phyloP scores from a whole-genome alignment of 2,888 invertebrate genomes.

The Darwinula stevensoni region DNA sequence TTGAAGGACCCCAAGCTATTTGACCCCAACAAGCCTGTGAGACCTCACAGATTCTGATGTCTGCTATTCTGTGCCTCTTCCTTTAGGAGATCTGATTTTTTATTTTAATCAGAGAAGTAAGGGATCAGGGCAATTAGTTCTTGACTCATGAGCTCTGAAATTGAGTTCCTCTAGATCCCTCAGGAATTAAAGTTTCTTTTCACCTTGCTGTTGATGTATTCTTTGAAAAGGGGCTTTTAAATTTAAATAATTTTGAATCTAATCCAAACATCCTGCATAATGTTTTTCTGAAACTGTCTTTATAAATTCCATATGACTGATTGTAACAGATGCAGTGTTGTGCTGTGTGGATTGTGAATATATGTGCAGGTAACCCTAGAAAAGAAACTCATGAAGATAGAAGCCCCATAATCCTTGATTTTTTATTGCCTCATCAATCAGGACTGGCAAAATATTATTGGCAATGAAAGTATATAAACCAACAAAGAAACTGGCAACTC shows the following conservation, averaged over 20 bases:
- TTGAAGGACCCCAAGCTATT: conserved; percentile 65
- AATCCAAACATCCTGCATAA: neutral
- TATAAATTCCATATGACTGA: too few species aligned
- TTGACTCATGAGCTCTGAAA: neutral
- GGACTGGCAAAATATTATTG: too few species aligned
- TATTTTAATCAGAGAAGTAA: neutral
- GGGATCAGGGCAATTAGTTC: neutral
- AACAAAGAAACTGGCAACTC: too few species aligned
- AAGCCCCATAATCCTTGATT: too few species aligned
- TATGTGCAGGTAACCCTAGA: too few species aligned
- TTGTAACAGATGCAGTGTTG: too few species aligned
- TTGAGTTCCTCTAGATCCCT: neutral
- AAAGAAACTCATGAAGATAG: too few species aligned
- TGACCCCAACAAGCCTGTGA: conserved; percentile 51
- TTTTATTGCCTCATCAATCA: too few species aligned
- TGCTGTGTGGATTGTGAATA: too few species aligned
- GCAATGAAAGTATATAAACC: too few species aligned
- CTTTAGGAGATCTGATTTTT: neutral
- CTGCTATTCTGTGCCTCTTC: neutral
- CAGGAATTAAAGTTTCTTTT: neutral
- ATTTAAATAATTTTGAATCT: neutral
- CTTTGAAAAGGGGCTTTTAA: neutral
- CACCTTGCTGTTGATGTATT: neutral
- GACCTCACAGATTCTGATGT: conserved; percentile 37
- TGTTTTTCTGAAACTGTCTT: too few species aligned